phyloP scores from a whole-genome alignment of 2,888 invertebrate genomes.

The Seira musarum region DNA sequence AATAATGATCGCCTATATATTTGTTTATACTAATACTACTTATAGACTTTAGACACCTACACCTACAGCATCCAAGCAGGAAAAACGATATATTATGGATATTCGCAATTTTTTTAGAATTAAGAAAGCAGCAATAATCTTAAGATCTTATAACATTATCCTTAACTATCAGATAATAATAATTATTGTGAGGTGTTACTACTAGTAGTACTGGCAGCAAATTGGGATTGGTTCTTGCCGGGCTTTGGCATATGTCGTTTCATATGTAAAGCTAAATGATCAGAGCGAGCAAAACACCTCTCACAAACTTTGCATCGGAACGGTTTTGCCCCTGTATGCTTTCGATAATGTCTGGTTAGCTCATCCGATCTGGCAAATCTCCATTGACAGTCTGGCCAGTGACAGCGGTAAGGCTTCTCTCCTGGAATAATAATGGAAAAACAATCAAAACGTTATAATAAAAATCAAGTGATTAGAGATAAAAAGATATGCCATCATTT shows the following conservation, averaged over 20 bases:
- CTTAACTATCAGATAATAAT: too few relatives aligned
- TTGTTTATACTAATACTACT: background rate
- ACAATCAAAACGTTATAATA: too few relatives aligned
- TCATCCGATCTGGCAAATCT: conserved; percentile 77
- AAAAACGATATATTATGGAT: too few relatives aligned
- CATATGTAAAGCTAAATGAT: conserved; percentile 77
- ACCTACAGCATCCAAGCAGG: background rate
- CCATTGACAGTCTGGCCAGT: conserved; percentile 76
- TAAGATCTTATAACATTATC: too few relatives aligned
- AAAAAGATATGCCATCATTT: too few relatives aligned
- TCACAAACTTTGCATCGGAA: conserved; percentile 77
- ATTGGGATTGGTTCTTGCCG: conserved; percentile 72
- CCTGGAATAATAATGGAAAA: conserved; percentile 20
- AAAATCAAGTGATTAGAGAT: too few relatives aligned
- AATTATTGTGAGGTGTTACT: conserved; percentile 28
- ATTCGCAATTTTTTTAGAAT: too few relatives aligned
- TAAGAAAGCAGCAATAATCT: too few relatives aligned
- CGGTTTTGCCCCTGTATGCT: conserved; percentile 77
- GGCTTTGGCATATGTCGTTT: conserved; percentile 86
- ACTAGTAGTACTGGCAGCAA: conserved; percentile 36
- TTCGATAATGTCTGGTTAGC: conserved; percentile 76
- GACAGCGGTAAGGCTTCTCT: conserved; percentile 76
- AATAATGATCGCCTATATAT: background rate
- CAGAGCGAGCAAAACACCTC: conserved; percentile 76
- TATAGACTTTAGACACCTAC: background rate